A percentile compares a stretch with the other conserved stretches of the same genome.
Conservation (phyloP, 2,888 invertebrate genomes). For the Drosophila mayaguana region DNA sequence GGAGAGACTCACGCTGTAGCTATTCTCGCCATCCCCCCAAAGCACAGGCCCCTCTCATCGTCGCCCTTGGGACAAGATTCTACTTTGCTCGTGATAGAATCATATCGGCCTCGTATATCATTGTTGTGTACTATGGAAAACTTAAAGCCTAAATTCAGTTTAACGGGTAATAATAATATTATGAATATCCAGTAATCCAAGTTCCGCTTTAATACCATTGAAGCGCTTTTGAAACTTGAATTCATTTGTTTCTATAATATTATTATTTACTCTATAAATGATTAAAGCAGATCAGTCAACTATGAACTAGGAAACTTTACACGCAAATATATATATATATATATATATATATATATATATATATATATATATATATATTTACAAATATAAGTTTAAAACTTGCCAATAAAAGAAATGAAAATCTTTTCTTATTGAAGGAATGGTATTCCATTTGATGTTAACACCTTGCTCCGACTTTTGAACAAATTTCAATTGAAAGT, state of each 20-base stretch:
- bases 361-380: too few species aligned
- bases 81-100: constrained; percentile 89
- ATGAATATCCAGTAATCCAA: constrained; percentile 4
- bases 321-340: too few species aligned
- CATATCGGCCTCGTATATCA: constrained; percentile 93
- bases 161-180: background rate
- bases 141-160: constrained; percentile 30
- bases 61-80: constrained; percentile 87
- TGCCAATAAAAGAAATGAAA: background rate
- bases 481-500: background rate
- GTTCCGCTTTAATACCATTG: constrained; percentile 1
- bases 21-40: constrained; percentile 93
- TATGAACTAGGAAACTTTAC: background rate
- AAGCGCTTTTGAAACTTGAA: background rate
- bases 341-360: too few species aligned
- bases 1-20: constrained; percentile 82
- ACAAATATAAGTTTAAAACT: background rate
- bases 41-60: constrained; percentile 88
- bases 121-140: constrained; percentile 91
- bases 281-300: background rate
- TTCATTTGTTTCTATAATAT: background rate
- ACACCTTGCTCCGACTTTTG: background rate
- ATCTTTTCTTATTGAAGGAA: background rate
- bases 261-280: background rate
- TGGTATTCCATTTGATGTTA: background rate